These are phyloP conservation scores for Aphaenogaster floridana DNA, from an alignment of 1,140 invertebrate genomes.

Conservation along the genomic window DNA sequence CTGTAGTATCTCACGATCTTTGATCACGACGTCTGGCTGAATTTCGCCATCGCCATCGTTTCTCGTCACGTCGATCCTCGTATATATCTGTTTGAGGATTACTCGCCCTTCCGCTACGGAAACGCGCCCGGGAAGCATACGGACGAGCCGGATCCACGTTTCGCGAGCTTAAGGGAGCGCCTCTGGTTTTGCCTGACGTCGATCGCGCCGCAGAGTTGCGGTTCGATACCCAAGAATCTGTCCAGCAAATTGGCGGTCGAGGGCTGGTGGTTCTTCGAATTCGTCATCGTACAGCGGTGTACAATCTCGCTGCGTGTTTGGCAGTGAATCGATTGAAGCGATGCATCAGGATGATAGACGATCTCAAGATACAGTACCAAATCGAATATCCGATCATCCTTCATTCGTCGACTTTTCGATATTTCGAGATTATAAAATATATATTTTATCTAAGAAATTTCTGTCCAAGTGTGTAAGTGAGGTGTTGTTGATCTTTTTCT, in stretches of 20 bases:
- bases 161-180: constrained; percentile 97
- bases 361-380: constrained; percentile 96
- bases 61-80: constrained; percentile 95
- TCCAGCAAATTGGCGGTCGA: constrained; percentile 94
- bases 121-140: constrained; percentile 96
- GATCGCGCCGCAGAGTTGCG: constrained; percentile 96
- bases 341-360: constrained; percentile 95
- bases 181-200: constrained; percentile 99
- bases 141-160: constrained; percentile 95
- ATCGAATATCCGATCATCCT: constrained; percentile 95
- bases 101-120: constrained; percentile 97
- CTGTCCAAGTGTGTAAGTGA: constrained; percentile 95
- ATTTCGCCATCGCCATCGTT: constrained; percentile 94
- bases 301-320: constrained; percentile 97
- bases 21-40: constrained; percentile 97
- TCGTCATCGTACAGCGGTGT: constrained; percentile 97
- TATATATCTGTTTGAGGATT: constrained; percentile 98
- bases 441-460: constrained; percentile 91
- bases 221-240: constrained; percentile 97
- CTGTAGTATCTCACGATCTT: constrained; percentile 98
- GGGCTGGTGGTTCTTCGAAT: constrained; percentile 96
- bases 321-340: constrained; percentile 96
- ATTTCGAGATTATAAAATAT: constrained; percentile 93
- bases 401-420: constrained; percentile 92
- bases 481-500: not conserved